Evolutionary conservation across 2,888 invertebrate genomes (phyloP).

Genomic region (Drosophila differens): DNA sequence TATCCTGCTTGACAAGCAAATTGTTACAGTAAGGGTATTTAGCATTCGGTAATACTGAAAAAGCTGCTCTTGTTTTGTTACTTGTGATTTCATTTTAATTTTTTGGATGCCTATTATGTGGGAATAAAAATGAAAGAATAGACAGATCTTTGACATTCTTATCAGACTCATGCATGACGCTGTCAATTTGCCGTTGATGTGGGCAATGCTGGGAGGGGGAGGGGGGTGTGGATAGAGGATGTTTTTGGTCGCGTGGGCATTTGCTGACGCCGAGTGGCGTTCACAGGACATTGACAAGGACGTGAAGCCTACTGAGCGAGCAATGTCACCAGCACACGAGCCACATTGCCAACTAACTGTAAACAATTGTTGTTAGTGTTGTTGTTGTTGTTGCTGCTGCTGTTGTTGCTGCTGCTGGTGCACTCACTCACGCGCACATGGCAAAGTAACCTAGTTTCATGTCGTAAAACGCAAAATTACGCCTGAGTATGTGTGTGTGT

Average conservation of each 20-base stretch:
- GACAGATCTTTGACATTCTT: slow-evolving; percentile 35
- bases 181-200: slow-evolving; percentile 59
- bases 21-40: not conserved
- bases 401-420: slow-evolving; percentile 26
- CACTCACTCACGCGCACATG: slow-evolving; percentile 70
- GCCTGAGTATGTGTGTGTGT: slow-evolving; percentile 33
- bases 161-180: slow-evolving; percentile 20
- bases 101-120: slow-evolving; percentile 31
- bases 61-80: not conserved
- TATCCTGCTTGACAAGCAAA: not conserved
- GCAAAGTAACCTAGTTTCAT: slow-evolving; percentile 79
- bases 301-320: slow-evolving; percentile 74
- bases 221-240: slow-evolving; percentile 6
- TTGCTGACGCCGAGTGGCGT: slow-evolving; percentile 62
- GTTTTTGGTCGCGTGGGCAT: slow-evolving; percentile 65
- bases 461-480: slow-evolving; percentile 80
- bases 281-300: slow-evolving; percentile 62
- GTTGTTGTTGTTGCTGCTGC: slow-evolving; percentile 22
- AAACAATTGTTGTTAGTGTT: slow-evolving; percentile 43
- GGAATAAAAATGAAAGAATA: slow-evolving; percentile 15
- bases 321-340: slow-evolving; percentile 78
- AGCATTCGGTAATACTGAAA: not conserved
- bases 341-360: slow-evolving; percentile 44
- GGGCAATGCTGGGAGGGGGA: slow-evolving; percentile 4
- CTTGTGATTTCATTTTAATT: slow-evolving; percentile 28